Base-by-base conservation (phyloP, 2,797 vertebrate species). In the Lepidocolaptes lacrymiger region DNA sequence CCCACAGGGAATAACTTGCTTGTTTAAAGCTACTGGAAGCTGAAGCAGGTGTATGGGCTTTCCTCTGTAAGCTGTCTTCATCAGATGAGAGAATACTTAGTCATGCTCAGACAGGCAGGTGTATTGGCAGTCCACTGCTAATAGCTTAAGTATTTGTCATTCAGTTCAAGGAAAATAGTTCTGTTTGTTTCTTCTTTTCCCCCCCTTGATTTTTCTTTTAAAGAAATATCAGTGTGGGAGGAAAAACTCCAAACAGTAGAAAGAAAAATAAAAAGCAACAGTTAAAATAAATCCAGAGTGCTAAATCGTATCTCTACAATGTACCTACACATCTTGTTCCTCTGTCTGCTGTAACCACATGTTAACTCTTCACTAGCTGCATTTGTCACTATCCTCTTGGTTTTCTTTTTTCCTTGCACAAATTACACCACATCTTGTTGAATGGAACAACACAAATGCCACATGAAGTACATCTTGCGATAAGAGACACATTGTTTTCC, bases 221-320 rank as follows among this genome's bases (percentile, higher is more conserved):
- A 83, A 68, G n/a, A 85, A 64, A 36, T 67, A 74, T 12, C 22
- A 16, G 11, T 51, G 68, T 88, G 54, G 59, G 73, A 91, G 43
- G 41, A 66, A 92, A 90, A 90, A 51, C 19, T 86, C 51, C 30
- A 80, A 74, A 52, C 32, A 48, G 85, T 63, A 74, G 91, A 76
- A 83, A 84, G 58, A 92, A 89, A 95, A 97, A 83, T 77, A 83
- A 89, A 96, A 97, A 82, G 69, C 66, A 73, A 91, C 92, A 92
- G 81, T 92, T 95, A 97, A 96, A 97, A 96, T 95, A 97, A 96
- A 96, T 94, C 75, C 79, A 91, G 89, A 88, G 52, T 81, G 69
- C 78, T 94, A 88, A 96, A 82, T 93, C 72, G 82, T 82, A 43
- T 95, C 93, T 96, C 87, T 95, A 15, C 94, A 54, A 62, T 62